These are phyloP conservation scores for Epinephelus cyanopodus DNA, from an alignment of 2,113 vertebrate species.

Conservation along the genomic window DNA sequence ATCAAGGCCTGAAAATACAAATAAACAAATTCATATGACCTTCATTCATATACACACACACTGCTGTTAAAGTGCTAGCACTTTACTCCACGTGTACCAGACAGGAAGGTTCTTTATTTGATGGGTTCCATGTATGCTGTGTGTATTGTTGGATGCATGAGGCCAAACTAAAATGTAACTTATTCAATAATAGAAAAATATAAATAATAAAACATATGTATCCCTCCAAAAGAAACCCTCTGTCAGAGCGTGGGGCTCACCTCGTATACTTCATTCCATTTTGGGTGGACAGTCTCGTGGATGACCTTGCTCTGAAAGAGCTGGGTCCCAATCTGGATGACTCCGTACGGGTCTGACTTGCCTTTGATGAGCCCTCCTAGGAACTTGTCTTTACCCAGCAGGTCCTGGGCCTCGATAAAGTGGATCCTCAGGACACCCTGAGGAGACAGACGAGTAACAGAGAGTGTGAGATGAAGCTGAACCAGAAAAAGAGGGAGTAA, in stretches of 20 bases:
- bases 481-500: neutral
- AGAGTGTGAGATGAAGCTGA: neutral
- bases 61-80: neutral
- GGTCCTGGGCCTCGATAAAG: constrained; percentile 94
- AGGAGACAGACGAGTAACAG: neutral
- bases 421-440: constrained; percentile 94
- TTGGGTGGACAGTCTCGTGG: constrained; percentile 92
- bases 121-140: neutral
- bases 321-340: constrained; percentile 89
- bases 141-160: neutral
- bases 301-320: constrained; percentile 94
- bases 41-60: neutral
- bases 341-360: constrained; percentile 96
- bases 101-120: neutral
- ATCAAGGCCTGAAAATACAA: constrained; percentile 85
- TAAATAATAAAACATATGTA: neutral
- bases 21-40: neutral
- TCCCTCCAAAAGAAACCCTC: neutral
- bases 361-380: constrained; percentile 95
- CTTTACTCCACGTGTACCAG: too few species aligned
- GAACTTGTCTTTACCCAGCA: constrained; percentile 92
- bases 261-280: constrained; percentile 98
- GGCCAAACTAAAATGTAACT: neutral
- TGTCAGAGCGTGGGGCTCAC: constrained; percentile 71
- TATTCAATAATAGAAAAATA: neutral